Percentiles rank a stretch among this genome's conserved stretches.
phyloP scores from a whole-genome alignment of 1,140 invertebrate genomes.

The Charaxes varanes region DNA sequence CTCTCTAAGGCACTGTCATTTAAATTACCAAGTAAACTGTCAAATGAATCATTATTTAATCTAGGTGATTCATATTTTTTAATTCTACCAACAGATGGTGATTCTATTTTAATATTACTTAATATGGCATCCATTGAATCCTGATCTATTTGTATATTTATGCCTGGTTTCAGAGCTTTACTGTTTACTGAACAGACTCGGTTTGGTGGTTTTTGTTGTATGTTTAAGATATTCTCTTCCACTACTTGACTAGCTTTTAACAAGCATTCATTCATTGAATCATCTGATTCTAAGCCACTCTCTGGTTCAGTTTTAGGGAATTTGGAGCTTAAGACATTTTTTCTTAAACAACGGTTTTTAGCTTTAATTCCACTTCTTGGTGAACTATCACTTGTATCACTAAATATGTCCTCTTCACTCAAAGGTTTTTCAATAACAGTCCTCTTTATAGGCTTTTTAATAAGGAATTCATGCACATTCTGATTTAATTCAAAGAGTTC shows the following conservation, averaged over 20 bases:
- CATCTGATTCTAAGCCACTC: constrained; percentile 62
- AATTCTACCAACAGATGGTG: constrained; percentile 34
- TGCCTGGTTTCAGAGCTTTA: constrained; percentile 19
- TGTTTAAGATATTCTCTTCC: constrained; percentile 50
- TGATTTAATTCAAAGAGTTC: constrained; percentile 63
- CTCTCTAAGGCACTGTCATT: constrained; percentile 67
- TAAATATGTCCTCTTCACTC: constrained; percentile 61
- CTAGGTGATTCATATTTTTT: constrained; percentile 42
- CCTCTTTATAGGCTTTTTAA: constrained; percentile 30
- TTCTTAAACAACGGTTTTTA: constrained; percentile 43
- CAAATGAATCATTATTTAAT: constrained; percentile 69
- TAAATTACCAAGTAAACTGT: constrained; percentile 59
- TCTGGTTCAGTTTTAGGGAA: constrained; percentile 52
- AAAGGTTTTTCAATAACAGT: constrained; percentile 27
- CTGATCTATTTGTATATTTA: constrained; percentile 38
- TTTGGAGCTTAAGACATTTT: constrained; percentile 60
- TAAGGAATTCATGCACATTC: constrained; percentile 54
- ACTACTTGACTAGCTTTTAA: constrained; percentile 65
- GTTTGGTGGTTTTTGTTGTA: constrained; percentile 25
- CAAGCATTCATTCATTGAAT: constrained; percentile 71
- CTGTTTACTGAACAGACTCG: constrained; percentile 22
- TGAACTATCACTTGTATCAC: constrained; percentile 45
- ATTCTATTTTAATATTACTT: constrained; percentile 51
- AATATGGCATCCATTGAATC: constrained; percentile 57
- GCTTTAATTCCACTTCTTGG: constrained; percentile 41